Percentiles rank a stretch among this genome's conserved stretches.
Conservation (phyloP, 2,888 invertebrate genomes). For the Caenorhabditis auriculariae region DNA sequence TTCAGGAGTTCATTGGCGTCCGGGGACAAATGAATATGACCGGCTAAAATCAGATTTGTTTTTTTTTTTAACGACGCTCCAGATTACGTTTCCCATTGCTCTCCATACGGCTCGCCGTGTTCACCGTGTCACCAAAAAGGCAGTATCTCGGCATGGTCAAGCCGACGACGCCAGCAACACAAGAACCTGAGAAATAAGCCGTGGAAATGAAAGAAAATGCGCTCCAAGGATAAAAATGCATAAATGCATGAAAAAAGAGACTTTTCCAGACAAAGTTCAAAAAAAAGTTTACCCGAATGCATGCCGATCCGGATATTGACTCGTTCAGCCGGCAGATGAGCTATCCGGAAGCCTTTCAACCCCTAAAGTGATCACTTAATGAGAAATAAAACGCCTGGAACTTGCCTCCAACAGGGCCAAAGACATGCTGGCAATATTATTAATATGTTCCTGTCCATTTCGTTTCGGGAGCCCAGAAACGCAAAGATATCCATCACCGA, state of each 20-base stretch:
- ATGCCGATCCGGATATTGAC: conserved; percentile 49
- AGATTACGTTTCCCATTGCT: conserved; percentile 41
- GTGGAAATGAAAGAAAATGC: not conserved
- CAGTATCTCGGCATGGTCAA: conserved; percentile 53
- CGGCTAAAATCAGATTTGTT: conserved; percentile 24
- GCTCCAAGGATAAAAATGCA: not conserved
- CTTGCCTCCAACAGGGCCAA: conserved; percentile 25
- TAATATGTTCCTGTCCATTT: conserved; percentile 37
- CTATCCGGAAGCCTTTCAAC: conserved; percentile 41
- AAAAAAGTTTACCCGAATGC: conserved; percentile 39
- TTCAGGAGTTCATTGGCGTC: conserved; percentile 35
- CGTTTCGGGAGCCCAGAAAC: conserved; percentile 40
- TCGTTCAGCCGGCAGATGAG: conserved; percentile 53
- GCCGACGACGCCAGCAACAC: conserved; percentile 51
- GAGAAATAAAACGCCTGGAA: too few relatives aligned
- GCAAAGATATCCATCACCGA: conserved; percentile 40
- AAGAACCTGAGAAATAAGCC: conserved; percentile 26
- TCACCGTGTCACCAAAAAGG: conserved; percentile 52
- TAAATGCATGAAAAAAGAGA: too few relatives aligned
- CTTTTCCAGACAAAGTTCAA: too few relatives aligned
- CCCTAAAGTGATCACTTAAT: conserved; percentile 17
- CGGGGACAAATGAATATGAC: conserved; percentile 41
- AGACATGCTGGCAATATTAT: conserved; percentile 33
- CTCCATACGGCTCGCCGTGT: conserved; percentile 52
- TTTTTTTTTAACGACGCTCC: not conserved